Conservation (phyloP, 1,140 invertebrate species). For the Leptinotarsa lineolata region DNA sequence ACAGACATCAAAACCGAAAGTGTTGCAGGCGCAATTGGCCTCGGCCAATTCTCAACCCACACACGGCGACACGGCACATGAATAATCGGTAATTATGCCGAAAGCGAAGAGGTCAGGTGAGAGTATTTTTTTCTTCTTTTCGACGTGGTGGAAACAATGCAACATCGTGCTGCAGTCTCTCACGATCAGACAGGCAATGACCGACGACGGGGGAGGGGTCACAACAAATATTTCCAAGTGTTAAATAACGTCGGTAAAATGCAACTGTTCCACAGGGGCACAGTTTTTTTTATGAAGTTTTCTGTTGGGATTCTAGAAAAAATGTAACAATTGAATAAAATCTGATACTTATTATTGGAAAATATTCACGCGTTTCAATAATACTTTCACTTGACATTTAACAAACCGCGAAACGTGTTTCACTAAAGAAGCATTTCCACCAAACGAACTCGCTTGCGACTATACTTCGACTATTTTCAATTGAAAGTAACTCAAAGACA, state of each 20-base stretch:
- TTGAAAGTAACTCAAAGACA: too few relatives aligned
- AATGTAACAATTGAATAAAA: too few relatives aligned
- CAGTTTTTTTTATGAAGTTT: too few relatives aligned
- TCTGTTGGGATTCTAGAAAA: too few relatives aligned
- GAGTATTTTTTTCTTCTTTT: slow-evolving; percentile 12
- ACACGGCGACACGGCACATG: slow-evolving; percentile 12
- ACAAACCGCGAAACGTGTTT: too few relatives aligned
- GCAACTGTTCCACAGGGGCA: too few relatives aligned
- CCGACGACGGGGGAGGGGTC: background rate
- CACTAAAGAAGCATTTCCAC: too few relatives aligned
- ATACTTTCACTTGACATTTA: too few relatives aligned
- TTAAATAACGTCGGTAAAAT: background rate
- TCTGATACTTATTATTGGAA: too few relatives aligned
- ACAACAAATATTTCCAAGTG: slow-evolving; percentile 11
- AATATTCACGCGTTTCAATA: too few relatives aligned
- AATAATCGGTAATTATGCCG: slow-evolving; percentile 16
- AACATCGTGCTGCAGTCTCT: slow-evolving; percentile 15
- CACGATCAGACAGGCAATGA: slow-evolving; percentile 13
- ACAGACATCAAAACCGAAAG: background rate
- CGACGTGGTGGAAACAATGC: slow-evolving; percentile 10
- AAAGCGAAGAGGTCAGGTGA: slow-evolving; percentile 19
- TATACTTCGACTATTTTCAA: too few relatives aligned
- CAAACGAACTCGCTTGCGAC: too few relatives aligned
- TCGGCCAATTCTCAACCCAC: background rate
- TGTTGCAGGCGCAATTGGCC: background rate